Conservation (phyloP, 2,888 invertebrate species). For the Ecliptopera silaceata region DNA sequence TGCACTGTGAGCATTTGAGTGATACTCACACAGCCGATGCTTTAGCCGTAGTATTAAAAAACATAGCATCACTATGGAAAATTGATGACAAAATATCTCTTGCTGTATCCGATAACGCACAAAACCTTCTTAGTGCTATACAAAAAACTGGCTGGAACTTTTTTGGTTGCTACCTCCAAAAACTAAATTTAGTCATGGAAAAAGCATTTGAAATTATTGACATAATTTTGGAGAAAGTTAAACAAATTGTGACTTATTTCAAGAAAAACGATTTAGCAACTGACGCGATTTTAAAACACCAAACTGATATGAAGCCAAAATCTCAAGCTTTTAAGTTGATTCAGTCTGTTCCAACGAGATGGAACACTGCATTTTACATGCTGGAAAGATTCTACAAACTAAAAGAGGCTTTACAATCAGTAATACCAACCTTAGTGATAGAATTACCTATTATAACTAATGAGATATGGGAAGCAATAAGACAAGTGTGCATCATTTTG, state of each 20-base stretch:
- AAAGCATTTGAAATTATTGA: neutral
- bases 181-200: neutral
- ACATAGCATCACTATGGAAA: neutral
- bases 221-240: neutral
- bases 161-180: neutral
- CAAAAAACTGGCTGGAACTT: neutral
- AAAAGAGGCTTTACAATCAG: neutral
- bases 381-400: neutral
- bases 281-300: neutral
- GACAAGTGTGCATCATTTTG: neutral
- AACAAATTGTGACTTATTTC: neutral
- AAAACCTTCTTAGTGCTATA: neutral
- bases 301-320: neutral
- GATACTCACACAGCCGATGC: neutral
- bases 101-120: neutral
- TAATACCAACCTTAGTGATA: neutral
- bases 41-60: neutral
- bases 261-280: neutral
- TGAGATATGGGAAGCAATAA: neutral
- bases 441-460: neutral
- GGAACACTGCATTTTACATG: neutral
- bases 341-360: neutral
- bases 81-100: neutral
- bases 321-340: neutral
- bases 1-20: neutral